Conservation (phyloP, 2,797 vertebrate species). For the Vultur gryphus region DNA sequence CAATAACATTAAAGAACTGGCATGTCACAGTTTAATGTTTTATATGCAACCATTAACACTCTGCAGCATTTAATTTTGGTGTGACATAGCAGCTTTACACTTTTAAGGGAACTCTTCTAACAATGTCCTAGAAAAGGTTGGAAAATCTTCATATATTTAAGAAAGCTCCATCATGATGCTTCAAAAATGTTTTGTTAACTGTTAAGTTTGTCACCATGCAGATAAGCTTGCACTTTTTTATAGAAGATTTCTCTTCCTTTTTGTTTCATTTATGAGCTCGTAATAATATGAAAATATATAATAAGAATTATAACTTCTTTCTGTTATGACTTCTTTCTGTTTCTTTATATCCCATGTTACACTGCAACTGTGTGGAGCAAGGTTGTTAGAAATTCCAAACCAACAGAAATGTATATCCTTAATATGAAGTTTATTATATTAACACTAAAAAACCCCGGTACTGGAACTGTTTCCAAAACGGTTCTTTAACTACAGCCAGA, state of each 20-base stretch:
- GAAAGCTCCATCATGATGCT: not conserved
- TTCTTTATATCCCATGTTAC: not conserved
- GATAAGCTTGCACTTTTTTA: not conserved
- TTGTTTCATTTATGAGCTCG: not conserved
- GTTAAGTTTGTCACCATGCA: not conserved
- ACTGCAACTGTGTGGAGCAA: not conserved
- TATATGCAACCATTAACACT: not conserved
- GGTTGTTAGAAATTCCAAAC: not conserved
- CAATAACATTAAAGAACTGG: not conserved
- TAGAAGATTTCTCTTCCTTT: not conserved
- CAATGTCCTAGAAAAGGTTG: not conserved
- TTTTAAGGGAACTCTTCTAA: not conserved
- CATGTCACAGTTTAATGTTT: not conserved
- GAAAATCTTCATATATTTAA: not conserved
- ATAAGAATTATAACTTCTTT: not conserved
- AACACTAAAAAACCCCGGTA: not conserved
- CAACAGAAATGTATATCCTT: not conserved
- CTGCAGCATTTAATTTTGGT: not conserved
- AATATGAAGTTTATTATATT: not conserved
- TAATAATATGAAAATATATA: not conserved
- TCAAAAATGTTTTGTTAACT: not conserved
- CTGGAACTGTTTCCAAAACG: not conserved
- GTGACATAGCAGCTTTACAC: not conserved
- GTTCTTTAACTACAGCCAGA: not conserved
- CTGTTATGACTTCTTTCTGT: not conserved